Evolutionary conservation across 1,140 invertebrate genomes (phyloP).

Genomic region (Onthophagus taurus): DNA sequence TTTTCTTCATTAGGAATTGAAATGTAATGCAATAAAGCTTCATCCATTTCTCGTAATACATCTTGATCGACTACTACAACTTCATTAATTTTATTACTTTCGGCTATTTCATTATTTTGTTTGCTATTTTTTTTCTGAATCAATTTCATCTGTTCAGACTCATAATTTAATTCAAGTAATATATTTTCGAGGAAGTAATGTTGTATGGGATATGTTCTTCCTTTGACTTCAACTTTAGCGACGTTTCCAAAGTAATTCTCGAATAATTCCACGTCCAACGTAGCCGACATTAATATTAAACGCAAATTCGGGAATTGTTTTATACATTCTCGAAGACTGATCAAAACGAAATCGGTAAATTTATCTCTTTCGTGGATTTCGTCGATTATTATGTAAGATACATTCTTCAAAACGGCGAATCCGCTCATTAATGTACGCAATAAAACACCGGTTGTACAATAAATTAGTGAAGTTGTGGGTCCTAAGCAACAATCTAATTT

Average conservation of each 20-base stretch:
- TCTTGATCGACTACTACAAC: slow-evolving; percentile 1
- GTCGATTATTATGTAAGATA: slow-evolving; percentile 86
- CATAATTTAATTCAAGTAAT: slow-evolving; percentile 59
- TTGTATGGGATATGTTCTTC: slow-evolving; percentile 67
- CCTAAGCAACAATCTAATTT: slow-evolving; percentile 74
- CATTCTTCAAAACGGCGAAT: slow-evolving; percentile 41
- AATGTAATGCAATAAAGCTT: slow-evolving; percentile 50
- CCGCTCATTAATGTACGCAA: slow-evolving; percentile 74
- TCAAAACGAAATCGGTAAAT: slow-evolving; percentile 85
- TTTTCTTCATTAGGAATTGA: slow-evolving; percentile 45
- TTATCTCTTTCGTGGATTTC: slow-evolving; percentile 93
- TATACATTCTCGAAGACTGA: slow-evolving; percentile 71
- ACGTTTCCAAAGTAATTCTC: slow-evolving; percentile 61
- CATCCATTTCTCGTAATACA: slow-evolving; percentile 45
- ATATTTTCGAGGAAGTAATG: slow-evolving; percentile 78
- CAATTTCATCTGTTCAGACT: slow-evolving; percentile 52
- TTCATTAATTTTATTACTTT: too few species aligned
- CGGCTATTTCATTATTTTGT: too few species aligned
- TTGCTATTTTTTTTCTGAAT: too few species aligned
- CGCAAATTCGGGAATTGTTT: slow-evolving; percentile 62
- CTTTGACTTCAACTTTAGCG: slow-evolving; percentile 70
- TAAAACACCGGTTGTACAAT: slow-evolving; percentile 87
- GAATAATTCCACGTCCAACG: slow-evolving; percentile 73
- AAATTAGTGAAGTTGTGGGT: slow-evolving; percentile 73
- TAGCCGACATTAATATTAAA: slow-evolving; percentile 92